These are phyloP conservation scores for Chrysolina oricalcia DNA, from an alignment of 2,888 invertebrate genomes.

Conservation along the genomic window DNA sequence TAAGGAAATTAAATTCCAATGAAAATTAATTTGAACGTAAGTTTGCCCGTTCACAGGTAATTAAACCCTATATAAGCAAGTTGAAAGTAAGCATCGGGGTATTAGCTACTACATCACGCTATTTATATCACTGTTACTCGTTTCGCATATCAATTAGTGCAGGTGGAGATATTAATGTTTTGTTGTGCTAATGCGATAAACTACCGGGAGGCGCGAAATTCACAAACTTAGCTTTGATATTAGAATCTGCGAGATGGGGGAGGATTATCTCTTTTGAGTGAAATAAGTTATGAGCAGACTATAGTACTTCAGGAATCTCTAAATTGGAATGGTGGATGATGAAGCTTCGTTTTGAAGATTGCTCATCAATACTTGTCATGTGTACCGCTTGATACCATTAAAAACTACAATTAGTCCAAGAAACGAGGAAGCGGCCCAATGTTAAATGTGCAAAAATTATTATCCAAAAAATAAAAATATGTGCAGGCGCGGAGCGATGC, in stretches of 20 bases:
- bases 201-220: not conserved
- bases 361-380: too few relatives aligned
- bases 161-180: slow-evolving; percentile 14
- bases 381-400: too few relatives aligned
- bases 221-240: not conserved
- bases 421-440: too few relatives aligned
- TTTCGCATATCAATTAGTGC: slow-evolving; percentile 6
- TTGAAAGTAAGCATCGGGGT: slow-evolving; percentile 13
- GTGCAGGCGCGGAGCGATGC: too few relatives aligned
- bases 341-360: too few relatives aligned
- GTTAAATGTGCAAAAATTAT: too few relatives aligned
- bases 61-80: slow-evolving; percentile 44
- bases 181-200: slow-evolving; percentile 15
- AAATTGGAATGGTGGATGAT: not conserved
- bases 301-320: not conserved
- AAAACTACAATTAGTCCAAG: too few relatives aligned
- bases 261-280: not conserved
- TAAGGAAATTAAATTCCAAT: slow-evolving; percentile 50
- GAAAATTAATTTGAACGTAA: slow-evolving; percentile 47
- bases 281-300: not conserved
- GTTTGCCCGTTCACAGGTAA: slow-evolving; percentile 44
- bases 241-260: slow-evolving; percentile 7
- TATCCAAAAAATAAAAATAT: too few relatives aligned
- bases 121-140: slow-evolving; percentile 18
- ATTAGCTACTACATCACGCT: slow-evolving; percentile 21